These are phyloP conservation scores for Syngnathus rostellatus DNA, from an alignment of 2,797 vertebrate species.

Conservation along the genomic window DNA sequence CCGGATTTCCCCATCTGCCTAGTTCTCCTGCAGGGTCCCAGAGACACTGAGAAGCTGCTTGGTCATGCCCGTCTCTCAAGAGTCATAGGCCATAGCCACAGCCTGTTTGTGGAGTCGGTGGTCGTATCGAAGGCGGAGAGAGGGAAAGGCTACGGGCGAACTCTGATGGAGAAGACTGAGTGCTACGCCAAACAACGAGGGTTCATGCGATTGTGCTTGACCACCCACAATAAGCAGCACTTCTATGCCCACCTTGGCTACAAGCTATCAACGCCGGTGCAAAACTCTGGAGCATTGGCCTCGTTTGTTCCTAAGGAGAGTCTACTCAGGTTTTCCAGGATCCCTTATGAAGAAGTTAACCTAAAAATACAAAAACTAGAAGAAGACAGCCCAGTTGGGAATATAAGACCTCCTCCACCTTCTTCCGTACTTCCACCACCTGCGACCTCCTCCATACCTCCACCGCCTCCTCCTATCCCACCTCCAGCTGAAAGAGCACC, in stretches of 20 bases:
- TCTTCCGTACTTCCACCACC: not conserved
- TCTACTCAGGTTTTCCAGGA: constrained; percentile 70
- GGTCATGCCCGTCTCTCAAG: constrained; percentile 82
- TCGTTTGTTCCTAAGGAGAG: constrained; percentile 65
- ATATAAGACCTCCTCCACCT: constrained; percentile 1
- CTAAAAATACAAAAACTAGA: not conserved
- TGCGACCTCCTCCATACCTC: not conserved
- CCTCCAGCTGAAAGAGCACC: constrained; percentile 10
- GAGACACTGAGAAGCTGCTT: constrained; percentile 58
- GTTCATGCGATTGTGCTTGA: constrained; percentile 77
- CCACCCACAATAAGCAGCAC: constrained; percentile 86
- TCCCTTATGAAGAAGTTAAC: constrained; percentile 8
- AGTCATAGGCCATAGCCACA: constrained; percentile 64
- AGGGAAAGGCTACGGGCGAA: constrained; percentile 82
- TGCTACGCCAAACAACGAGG: constrained; percentile 73
- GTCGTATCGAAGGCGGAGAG: constrained; percentile 77
- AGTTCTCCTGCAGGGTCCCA: constrained; percentile 64
- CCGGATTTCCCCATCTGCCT: constrained; percentile 80
- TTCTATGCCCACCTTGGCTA: constrained; percentile 91
- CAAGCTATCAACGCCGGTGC: constrained; percentile 74
- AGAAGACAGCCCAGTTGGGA: not conserved
- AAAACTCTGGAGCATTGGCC: constrained; percentile 75
- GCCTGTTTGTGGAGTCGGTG: constrained; percentile 87
- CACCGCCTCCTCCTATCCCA: not conserved
- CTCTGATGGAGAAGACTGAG: constrained; percentile 83